Evolutionary conservation across 2,113 vertebrate species (phyloP).

Genomic region (Vulpes ferrilata): DNA sequence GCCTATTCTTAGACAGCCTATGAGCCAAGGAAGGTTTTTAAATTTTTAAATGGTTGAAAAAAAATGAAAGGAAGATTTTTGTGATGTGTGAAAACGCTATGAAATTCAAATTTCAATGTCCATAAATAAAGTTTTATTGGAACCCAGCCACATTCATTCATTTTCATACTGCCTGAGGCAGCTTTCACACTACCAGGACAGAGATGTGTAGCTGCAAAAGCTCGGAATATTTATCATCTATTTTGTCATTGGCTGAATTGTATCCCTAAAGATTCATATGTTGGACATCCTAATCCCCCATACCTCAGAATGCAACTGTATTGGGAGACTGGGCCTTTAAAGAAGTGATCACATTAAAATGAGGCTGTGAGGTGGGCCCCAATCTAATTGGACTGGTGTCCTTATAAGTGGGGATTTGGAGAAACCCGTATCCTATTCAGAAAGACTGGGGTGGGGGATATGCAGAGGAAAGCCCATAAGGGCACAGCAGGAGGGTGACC

Average conservation of each 20-base stretch:
- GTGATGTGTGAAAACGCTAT: background rate
- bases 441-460: rapidly evolving
- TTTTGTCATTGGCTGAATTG: background rate
- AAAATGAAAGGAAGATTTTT: slow-evolving; percentile 30
- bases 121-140: slow-evolving; percentile 54
- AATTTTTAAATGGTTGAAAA: background rate
- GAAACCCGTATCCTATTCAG: background rate
- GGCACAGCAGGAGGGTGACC: rapidly evolving
- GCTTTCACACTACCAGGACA: background rate
- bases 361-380: background rate
- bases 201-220: background rate
- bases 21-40: background rate
- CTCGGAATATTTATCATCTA: background rate
- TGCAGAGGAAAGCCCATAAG: background rate
- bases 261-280: background rate
- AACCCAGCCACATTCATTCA: background rate
- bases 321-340: background rate
- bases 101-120: slow-evolving; percentile 30
- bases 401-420: background rate
- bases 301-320: background rate
- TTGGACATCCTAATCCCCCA: background rate
- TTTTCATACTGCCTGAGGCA: background rate
- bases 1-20: background rate
- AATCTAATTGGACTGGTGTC: no score
- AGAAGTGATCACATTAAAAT: background rate